These are phyloP conservation scores for Chironex yamaguchii DNA, from an alignment of 30 jellyfish, hydroid and myxozoan species.

Conservation along the genomic window DNA sequence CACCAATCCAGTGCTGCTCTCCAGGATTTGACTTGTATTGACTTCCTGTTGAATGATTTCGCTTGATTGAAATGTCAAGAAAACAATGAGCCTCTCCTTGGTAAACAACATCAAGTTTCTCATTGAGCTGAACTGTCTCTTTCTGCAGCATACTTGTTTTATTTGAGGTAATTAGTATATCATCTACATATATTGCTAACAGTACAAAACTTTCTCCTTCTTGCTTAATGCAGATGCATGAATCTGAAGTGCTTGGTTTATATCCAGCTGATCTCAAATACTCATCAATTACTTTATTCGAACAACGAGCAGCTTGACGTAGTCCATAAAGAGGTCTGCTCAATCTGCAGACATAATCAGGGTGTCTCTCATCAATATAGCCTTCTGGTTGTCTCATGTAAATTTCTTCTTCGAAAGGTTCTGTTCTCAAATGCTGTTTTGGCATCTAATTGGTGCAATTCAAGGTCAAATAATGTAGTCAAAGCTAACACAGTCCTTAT, in stretches of 20 bases:
- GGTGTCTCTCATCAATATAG: not conserved
- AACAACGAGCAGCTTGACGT: conserved; percentile 9
- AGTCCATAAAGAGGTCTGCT: conserved; percentile 3
- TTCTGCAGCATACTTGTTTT: conserved; percentile 2
- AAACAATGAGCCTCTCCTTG: conserved; percentile 21
- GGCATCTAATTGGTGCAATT: conserved; percentile 6
- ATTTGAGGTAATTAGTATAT: conserved; percentile 2
- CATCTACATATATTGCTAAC: conserved; percentile 3
- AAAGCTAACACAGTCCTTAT: conserved; percentile 23
- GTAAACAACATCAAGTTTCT: conserved; percentile 5
- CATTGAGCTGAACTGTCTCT: not conserved
- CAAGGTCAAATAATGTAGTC: conserved; percentile 19
- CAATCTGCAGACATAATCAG: conserved; percentile 8
- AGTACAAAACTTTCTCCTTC: conserved; percentile 9
- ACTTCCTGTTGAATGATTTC: conserved; percentile 1
- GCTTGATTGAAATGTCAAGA: not conserved
- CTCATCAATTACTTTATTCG: not conserved
- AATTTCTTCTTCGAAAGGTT: not conserved
- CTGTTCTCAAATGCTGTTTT: not conserved
- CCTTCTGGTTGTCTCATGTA: not conserved
- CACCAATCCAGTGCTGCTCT: conserved; percentile 28
- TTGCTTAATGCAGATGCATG: conserved; percentile 1
- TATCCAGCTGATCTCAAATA: conserved; percentile 7
- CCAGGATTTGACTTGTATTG: conserved; percentile 18
- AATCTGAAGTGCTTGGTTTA: not conserved